Conservation (phyloP, 2,888 invertebrate genomes). For the Liopterus haemorrhoidalis region DNA sequence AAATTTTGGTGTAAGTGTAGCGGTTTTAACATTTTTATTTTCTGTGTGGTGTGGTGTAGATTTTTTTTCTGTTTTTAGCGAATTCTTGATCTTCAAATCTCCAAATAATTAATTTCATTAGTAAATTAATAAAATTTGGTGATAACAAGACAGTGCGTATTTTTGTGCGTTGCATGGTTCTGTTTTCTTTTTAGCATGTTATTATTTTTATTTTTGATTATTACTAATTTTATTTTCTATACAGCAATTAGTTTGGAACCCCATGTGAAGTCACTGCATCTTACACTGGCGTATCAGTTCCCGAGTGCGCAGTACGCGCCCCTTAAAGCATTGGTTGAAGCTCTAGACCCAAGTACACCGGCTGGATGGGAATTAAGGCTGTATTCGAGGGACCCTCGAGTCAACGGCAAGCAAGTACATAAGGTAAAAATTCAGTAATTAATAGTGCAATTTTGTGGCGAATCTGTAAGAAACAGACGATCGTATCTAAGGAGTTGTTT, state of each 20-base stretch:
- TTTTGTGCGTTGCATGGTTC: conserved; percentile 17
- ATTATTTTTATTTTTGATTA: conserved; percentile 25
- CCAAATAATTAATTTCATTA: no score
- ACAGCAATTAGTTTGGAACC: conserved; percentile 69
- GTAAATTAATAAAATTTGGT: no score
- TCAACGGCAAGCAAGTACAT: conserved; percentile 62
- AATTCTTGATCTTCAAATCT: no score
- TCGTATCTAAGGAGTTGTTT: no score
- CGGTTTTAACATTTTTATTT: no score
- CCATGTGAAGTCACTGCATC: conserved; percentile 77
- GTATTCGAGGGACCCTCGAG: conserved; percentile 77
- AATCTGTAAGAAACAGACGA: no score
- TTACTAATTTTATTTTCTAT: conserved; percentile 32
- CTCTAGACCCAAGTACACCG: conserved; percentile 59
- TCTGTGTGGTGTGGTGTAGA: no score
- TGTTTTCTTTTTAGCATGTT: conserved; percentile 38
- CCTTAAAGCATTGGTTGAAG: conserved; percentile 67
- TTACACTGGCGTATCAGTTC: conserved; percentile 87
- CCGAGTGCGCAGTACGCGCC: conserved; percentile 63
- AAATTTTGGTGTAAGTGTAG: no score
- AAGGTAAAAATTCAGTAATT: conserved; percentile 39
- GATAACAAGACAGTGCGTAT: no score
- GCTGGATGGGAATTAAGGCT: conserved; percentile 79
- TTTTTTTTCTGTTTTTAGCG: no score
- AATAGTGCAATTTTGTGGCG: not conserved